Percentiles rank a stretch among this genome's conserved stretches.
These are phyloP conservation scores for Oscheius sp. DNA, from an alignment of 2,888 invertebrate species.

Conservation along the genomic window DNA sequence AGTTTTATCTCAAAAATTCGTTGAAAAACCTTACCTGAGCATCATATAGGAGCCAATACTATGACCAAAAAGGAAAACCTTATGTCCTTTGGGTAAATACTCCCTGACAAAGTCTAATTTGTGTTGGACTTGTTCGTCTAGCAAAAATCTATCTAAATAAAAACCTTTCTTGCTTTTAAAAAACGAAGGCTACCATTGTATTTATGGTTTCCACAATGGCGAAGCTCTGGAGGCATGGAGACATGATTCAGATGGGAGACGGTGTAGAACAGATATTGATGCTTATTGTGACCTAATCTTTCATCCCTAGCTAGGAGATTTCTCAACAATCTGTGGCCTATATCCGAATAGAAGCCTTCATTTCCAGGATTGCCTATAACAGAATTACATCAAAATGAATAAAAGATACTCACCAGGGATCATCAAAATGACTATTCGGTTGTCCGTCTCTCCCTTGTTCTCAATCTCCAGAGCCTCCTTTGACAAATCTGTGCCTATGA, in stretches of 20 bases:
- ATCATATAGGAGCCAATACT: slow-evolving; percentile 64
- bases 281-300: slow-evolving; percentile 38
- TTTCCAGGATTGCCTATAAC: slow-evolving; percentile 62
- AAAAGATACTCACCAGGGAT: slow-evolving; percentile 46
- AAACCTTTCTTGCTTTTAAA: neutral
- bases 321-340: slow-evolving; percentile 50
- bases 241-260: slow-evolving; percentile 65
- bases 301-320: slow-evolving; percentile 51
- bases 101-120: slow-evolving; percentile 58
- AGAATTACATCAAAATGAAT: too few relatives aligned
- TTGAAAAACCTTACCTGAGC: slow-evolving; percentile 36
- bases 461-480: slow-evolving; percentile 39
- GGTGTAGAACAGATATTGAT: slow-evolving; percentile 54
- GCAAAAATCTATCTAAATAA: slow-evolving; percentile 55
- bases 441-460: slow-evolving; percentile 37
- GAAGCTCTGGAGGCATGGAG: slow-evolving; percentile 51
- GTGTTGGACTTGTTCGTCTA: slow-evolving; percentile 61
- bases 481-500: slow-evolving; percentile 53
- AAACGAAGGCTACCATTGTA: slow-evolving; percentile 35
- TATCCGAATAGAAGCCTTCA: slow-evolving; percentile 63
- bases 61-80: slow-evolving; percentile 59
- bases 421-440: slow-evolving; percentile 53
- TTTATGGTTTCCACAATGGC: slow-evolving; percentile 41
- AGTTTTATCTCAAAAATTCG: neutral
- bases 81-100: slow-evolving; percentile 46